Conservation (phyloP, 2,797 vertebrate species). For the Paguma larvata region DNA sequence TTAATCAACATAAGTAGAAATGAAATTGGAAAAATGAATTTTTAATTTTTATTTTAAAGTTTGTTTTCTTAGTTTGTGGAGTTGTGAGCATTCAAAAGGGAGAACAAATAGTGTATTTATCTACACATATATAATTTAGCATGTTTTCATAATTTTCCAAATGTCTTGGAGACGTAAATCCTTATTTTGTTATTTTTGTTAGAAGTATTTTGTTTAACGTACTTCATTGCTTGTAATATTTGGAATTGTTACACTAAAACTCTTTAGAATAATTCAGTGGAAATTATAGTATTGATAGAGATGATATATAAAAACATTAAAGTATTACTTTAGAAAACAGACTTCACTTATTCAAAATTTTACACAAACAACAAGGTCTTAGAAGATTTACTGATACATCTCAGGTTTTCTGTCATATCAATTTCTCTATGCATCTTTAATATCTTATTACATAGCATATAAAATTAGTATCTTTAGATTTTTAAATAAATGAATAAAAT, state of each 20-base stretch:
- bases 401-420: conserved; percentile 81
- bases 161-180: background rate
- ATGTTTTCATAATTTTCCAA: background rate
- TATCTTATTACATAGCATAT: conserved; percentile 89
- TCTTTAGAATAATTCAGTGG: conserved; percentile 77
- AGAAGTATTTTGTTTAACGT: background rate
- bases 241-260: background rate
- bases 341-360: conserved; percentile 83
- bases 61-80: background rate
- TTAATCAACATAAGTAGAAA: background rate
- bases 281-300: conserved; percentile 83
- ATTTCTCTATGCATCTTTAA: conserved; percentile 86
- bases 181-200: background rate
- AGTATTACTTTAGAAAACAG: conserved; percentile 77
- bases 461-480: conserved; percentile 89
- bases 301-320: conserved; percentile 81
- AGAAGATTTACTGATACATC: conserved; percentile 85
- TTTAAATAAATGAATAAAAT: conserved; percentile 89
- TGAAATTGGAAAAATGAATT: background rate
- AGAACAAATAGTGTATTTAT: background rate
- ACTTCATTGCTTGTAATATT: background rate
- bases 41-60: background rate
- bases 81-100: background rate
- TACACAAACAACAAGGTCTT: conserved; percentile 80
- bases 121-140: background rate